A percentile compares a stretch with the other conserved stretches of the same genome.
Evolutionary conservation across 2,888 invertebrate genomes (phyloP).

Genomic region (Acronicta leporina): DNA sequence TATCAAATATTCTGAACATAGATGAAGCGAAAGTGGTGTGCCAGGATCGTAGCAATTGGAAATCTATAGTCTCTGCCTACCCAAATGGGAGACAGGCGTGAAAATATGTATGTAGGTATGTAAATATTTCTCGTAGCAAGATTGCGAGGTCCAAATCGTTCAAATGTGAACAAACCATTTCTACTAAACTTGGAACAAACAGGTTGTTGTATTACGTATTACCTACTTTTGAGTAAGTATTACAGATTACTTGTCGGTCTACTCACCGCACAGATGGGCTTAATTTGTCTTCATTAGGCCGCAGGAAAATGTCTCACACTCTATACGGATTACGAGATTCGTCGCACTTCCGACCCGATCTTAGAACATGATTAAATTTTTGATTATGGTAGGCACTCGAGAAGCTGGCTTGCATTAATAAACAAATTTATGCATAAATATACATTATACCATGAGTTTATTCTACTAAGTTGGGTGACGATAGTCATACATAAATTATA

Average conservation of each 20-base stretch:
- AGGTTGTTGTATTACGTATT: background rate
- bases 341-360: slow-evolving; percentile 33
- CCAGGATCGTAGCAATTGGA: no score
- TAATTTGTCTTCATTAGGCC: slow-evolving; percentile 84
- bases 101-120: no score
- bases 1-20: no score
- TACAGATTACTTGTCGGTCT: slow-evolving; percentile 45
- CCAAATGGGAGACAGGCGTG: no score
- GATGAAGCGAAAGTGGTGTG: no score
- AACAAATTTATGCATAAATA: background rate
- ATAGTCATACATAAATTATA: no score
- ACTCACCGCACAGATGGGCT: slow-evolving; percentile 59
- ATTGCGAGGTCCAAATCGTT: no score
- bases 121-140: no score
- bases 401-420: no score
- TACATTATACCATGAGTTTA: slow-evolving; percentile 1
- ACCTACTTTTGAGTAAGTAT: slow-evolving; percentile 1
- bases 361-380: slow-evolving; percentile 42
- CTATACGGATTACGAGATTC: slow-evolving; percentile 59
- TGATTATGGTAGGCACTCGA: background rate
- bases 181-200: no score
- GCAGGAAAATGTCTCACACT: slow-evolving; percentile 57
- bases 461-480: slow-evolving; percentile 16
- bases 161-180: no score
- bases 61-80: no score